Conservation (phyloP, 2,797 vertebrate genomes). For the Sebastes aleutianus region DNA sequence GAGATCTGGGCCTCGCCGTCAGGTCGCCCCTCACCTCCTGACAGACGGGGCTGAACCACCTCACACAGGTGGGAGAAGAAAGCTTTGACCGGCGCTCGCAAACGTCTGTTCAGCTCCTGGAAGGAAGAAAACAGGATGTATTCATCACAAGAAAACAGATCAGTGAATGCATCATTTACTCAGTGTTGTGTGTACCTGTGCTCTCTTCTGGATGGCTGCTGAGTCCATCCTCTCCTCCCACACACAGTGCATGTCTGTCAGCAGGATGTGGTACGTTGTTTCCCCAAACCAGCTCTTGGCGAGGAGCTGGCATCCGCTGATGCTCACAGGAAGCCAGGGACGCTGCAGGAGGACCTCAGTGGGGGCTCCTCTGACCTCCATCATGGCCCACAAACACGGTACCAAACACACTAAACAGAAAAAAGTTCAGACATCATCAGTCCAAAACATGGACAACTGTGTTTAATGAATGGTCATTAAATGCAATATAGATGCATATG, state of each 20-base stretch:
- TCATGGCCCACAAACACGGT: not conserved
- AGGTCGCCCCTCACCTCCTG: not conserved
- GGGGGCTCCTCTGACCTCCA: constrained; percentile 21
- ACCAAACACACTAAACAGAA: not conserved
- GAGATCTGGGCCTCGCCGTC: constrained; percentile 51
- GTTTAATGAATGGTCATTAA: not conserved
- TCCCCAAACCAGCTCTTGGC: constrained; percentile 84
- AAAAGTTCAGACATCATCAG: not conserved
- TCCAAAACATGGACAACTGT: not conserved
- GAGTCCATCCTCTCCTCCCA: constrained; percentile 87
- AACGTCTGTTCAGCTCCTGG: constrained; percentile 88
- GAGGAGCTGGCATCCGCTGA: constrained; percentile 78
- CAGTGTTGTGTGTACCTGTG: constrained; percentile 73
- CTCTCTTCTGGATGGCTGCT: constrained; percentile 78
- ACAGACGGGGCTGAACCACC: constrained; percentile 76
- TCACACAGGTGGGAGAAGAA: constrained; percentile 84
- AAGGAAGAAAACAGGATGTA: not conserved
- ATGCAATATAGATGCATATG: not conserved
- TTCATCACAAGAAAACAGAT: not conserved
- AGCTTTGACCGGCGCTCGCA: constrained; percentile 81
- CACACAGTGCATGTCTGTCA: constrained; percentile 83
- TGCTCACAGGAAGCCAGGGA: constrained; percentile 83
- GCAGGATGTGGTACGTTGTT: constrained; percentile 81
- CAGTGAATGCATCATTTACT: accelerated
- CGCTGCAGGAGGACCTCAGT: constrained; percentile 64